Evolutionary conservation across 2,888 invertebrate species (phyloP), one percentile per base, ranked within the genome.

Genomic region (Helleia helle): DNA sequence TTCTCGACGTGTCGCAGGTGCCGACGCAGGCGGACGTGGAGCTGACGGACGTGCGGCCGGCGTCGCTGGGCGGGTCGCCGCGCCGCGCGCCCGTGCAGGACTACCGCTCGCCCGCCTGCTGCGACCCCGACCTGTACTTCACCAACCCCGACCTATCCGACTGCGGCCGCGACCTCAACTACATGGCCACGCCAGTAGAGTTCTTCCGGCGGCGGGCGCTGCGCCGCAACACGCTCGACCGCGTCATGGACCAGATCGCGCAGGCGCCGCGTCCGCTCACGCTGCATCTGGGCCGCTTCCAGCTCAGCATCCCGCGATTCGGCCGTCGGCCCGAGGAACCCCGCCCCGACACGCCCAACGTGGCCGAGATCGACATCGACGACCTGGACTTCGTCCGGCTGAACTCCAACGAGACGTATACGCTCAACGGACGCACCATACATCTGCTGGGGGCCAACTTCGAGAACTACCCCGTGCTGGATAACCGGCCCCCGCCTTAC

Each of bases 371-470:
- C 0, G 68, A 71, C 36, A 67, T 76, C 0, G 68, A 72, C 13
- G 75, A 76, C 3, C 26, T 80, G 0, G 77, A 77, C 31, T 69
- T 80, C 14, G 71, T 76, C 0, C 43, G 79, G 0, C 49, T 75
- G 9, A 60, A 67, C 11, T 59, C 74, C 0, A 59, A 62, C 24
- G 83, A 84, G 1, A 85, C 85, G 0, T 85, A 84, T 46, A 85
- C 85, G 0, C 44, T 83, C 0, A 83, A 84, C 44, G 85, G 85
- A 0, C 44, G 84, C 1, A 85, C 84, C 0, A 81, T 85, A 1
- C 45, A 72, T 0, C 52, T 84, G 0, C 47, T 85, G n/a, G 84
- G 84, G 0, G 84, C 71, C 0, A 62, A 73, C 41, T 77, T 81
- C 28, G 75, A 76, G 12, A 68, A 75, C 40, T 76, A 71, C 22